These are phyloP conservation scores for Cyanoderma ruficeps DNA, from an alignment of 2,113 vertebrate species.

Conservation along the genomic window DNA sequence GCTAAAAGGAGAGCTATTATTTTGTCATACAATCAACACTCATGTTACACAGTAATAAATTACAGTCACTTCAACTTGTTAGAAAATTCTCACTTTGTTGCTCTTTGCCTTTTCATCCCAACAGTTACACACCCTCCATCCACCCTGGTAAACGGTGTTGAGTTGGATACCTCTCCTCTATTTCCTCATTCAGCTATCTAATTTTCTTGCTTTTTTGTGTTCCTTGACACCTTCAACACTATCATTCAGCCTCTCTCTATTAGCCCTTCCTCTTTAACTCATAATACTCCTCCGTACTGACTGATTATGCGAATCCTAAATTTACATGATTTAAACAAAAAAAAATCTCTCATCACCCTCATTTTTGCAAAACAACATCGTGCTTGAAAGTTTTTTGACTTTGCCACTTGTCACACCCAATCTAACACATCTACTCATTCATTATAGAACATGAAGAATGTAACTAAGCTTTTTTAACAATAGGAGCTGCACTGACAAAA, in stretches of 20 bases:
- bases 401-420: not conserved
- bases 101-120: not conserved
- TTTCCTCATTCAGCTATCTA: not conserved
- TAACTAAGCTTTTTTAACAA: not conserved
- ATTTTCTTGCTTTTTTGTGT: not conserved
- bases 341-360: not conserved
- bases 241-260: not conserved
- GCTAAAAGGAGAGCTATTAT: not conserved
- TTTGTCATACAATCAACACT: not conserved
- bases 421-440: not conserved
- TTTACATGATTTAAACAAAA: not conserved
- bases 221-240: not conserved
- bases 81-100: not conserved
- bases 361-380: not conserved
- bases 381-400: not conserved
- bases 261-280: not conserved
- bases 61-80: not conserved
- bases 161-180: not conserved
- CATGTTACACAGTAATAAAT: fast-evolving
- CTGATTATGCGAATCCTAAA: not conserved
- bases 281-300: not conserved
- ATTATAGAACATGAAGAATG: not conserved
- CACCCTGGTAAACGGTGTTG: not conserved
- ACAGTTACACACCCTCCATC: not conserved
- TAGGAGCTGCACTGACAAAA: not conserved